Percentiles rank a stretch among this genome's conserved stretches.
phyloP scores from a whole-genome alignment of 35 echinoderm and acorn worm genomes.

The Holothuria glaberrima region DNA sequence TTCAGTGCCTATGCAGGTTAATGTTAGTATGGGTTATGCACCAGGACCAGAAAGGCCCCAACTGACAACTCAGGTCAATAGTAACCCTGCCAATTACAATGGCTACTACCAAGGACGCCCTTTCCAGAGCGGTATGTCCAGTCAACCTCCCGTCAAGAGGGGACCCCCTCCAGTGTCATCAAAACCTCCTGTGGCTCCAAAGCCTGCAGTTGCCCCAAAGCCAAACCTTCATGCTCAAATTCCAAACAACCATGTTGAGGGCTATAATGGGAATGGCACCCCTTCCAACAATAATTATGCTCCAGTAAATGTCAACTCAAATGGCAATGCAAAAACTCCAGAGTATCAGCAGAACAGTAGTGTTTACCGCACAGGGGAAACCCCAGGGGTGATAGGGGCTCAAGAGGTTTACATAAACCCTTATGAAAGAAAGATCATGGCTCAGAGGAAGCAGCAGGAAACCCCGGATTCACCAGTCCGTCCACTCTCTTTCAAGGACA shows the following conservation, averaged over 20 bases:
- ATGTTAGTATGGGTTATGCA: conserved; percentile 68
- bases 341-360: conserved; percentile 66
- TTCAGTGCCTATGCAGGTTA: conserved; percentile 54
- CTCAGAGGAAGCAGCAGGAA: conserved; percentile 60
- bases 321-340: conserved; percentile 56
- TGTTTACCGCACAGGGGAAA: conserved; percentile 77
- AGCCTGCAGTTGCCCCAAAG: conserved; percentile 70
- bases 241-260: background rate
- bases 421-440: conserved; percentile 51
- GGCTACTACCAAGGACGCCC: conserved; percentile 34
- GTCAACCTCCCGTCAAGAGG: background rate
- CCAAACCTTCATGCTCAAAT: conserved; percentile 34
- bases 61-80: conserved; percentile 44
- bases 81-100: background rate
- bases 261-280: conserved; percentile 24
- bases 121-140: background rate
- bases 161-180: conserved; percentile 32
- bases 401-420: conserved; percentile 96
- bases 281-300: conserved; percentile 49
- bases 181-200: conserved; percentile 53
- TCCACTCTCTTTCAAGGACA: conserved; percentile 82
- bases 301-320: background rate
- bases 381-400: conserved; percentile 92
- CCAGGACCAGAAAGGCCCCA: conserved; percentile 64
- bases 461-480: conserved; percentile 30